Evolutionary conservation across 2,888 invertebrate species (phyloP), one percentile per base, ranked within the genome.

Genomic region (Platycheirus rosarum): DNA sequence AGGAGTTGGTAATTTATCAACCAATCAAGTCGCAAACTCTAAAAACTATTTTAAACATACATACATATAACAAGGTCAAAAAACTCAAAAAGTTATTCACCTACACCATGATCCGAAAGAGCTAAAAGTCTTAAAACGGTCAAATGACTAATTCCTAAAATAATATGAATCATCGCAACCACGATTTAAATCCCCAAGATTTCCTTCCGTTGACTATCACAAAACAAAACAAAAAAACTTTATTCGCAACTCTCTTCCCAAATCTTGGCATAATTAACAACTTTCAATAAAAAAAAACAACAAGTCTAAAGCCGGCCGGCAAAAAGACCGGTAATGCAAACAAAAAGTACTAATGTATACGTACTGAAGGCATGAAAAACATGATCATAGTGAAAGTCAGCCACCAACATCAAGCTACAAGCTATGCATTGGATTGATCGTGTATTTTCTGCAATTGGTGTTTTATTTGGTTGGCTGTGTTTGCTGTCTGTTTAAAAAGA

Each of bases 341-440:
- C 51, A 57, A 73, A 65, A n/a, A 44, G 6, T 40, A 13, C n/a
- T n/a, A n/a, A n/a, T n/a, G n/a, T n/a, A n/a, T n/a, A n/a, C n/a
- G 29, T 60, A n/a, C 60, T 65, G 11, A 44, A 35, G 48, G 69
- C 57, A 70, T 62, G 44, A 60, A 60, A 60, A 60, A 57, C 40
- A 40, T 57, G 57, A 48, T 55, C 63, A 75, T 37, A 80, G 79
- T 80, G 80, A 80, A 80, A 80, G 80, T 80, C 75, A 37, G 70
- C 55, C 37, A 37, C 55, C 55, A 69, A 20, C 35, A 9, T 0
- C 32, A 66, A 32, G 23, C 23, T 20, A 57, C 1, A 44, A 60
- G 14, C 23, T 55, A 4, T 71, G 40, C 60, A 23, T 46, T 29
- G 60, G 66, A 73, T 62, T 73, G 73, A 73, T 60, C 71, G 53